A percentile compares a stretch with the other conserved stretches of the same genome.
Conservation (phyloP, 2,888 invertebrate species). For the Opisthograptis luteolata region DNA sequence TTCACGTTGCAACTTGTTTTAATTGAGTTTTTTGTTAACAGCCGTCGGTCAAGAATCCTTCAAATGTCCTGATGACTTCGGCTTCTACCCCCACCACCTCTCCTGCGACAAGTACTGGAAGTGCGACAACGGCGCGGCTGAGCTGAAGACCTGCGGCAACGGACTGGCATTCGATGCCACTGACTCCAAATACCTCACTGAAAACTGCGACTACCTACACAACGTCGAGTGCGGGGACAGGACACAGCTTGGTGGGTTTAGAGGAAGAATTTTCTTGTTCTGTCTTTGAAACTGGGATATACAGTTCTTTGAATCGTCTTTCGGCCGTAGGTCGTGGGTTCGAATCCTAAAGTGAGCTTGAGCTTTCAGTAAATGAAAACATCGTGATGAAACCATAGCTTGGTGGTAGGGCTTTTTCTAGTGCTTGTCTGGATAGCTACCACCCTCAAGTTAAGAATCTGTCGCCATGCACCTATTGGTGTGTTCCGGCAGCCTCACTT, state of each 20-base stretch:
- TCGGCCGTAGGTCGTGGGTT: no score
- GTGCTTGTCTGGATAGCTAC: no score
- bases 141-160: slow-evolving; percentile 96
- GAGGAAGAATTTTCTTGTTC: no score
- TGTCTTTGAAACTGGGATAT: neutral
- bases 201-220: slow-evolving; percentile 98
- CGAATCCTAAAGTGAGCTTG: no score
- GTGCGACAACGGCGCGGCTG: slow-evolving; percentile 94
- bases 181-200: slow-evolving; percentile 95
- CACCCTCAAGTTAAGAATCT: no score
- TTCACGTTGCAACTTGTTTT: neutral
- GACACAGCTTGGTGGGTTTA: slow-evolving; percentile 89
- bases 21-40: slow-evolving; percentile 64
- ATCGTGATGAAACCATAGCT: no score
- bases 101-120: slow-evolving; percentile 98
- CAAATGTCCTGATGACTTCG: slow-evolving; percentile 97
- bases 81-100: slow-evolving; percentile 95
- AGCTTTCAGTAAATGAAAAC: no score
- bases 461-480: no score
- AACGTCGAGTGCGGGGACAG: slow-evolving; percentile 97
- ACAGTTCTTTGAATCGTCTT: no score
- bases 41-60: slow-evolving; percentile 92
- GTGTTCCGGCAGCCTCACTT: no score
- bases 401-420: no score
- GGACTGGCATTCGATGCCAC: slow-evolving; percentile 95